phyloP scores from a whole-genome alignment of 2,797 vertebrate genomes.

The Fundulus diaphanus region DNA sequence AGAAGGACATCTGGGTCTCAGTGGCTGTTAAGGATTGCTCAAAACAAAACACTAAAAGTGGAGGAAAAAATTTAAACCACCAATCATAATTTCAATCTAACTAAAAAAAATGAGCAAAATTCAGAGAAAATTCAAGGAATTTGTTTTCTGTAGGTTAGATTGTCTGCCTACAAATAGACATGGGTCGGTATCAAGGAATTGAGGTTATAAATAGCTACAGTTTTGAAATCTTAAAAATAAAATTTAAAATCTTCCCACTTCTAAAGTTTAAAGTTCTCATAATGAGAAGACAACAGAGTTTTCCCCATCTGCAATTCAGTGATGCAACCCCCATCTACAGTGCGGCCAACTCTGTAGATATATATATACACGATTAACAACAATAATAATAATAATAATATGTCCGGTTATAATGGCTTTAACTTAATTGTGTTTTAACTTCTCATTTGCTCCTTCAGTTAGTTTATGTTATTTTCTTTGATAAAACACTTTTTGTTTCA shows the following conservation, averaged over 20 bases:
- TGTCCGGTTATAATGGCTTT: background rate
- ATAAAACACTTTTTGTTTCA: too few species aligned
- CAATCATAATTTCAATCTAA: background rate
- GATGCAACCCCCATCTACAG: too few species aligned
- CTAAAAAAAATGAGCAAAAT: background rate
- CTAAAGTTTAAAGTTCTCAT: background rate
- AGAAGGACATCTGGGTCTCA: slow-evolving; percentile 14
- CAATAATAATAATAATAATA: background rate
- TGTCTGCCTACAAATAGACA: background rate
- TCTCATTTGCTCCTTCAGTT: background rate
- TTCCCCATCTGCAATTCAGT: background rate
- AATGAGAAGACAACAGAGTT: background rate
- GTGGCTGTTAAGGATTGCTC: background rate
- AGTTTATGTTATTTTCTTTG: too few species aligned
- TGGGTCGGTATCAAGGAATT: background rate
- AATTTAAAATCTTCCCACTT: background rate
- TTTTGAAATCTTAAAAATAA: background rate
- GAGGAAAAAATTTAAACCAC: background rate
- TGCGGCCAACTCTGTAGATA: too few species aligned
- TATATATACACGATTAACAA: too few species aligned
- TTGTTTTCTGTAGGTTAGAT: background rate
- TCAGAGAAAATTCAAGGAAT: background rate
- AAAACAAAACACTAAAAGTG: background rate
- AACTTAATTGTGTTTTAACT: background rate
- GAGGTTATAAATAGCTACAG: background rate